Conservation (phyloP, 2,888 invertebrate genomes). For the Hecatera dysodea region DNA sequence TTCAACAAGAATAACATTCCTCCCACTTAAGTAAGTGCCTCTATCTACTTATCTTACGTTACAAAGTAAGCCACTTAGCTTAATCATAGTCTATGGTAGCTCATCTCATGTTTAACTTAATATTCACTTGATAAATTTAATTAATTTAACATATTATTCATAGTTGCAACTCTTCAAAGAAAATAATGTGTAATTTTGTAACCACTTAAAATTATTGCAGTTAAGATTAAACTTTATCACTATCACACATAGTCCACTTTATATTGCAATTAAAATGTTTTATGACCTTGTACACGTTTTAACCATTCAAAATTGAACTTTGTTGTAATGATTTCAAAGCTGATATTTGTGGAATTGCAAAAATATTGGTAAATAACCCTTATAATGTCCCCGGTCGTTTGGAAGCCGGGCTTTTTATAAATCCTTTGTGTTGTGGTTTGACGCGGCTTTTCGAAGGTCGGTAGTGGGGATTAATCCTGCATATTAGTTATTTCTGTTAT, state of each 20-base stretch:
- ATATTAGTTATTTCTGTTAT: conserved; percentile 20
- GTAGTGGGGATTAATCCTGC: conserved; percentile 18
- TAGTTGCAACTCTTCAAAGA: neutral
- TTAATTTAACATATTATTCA: conserved; percentile 32
- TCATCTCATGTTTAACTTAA: conserved; percentile 46
- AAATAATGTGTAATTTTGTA: neutral
- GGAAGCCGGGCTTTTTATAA: conserved; percentile 66
- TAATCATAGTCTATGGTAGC: conserved; percentile 36
- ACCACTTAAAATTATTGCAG: neutral
- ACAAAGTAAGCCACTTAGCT: conserved; percentile 49
- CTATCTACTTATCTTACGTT: conserved; percentile 38
- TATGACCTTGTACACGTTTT: neutral
- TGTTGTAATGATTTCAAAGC: neutral
- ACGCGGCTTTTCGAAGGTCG: conserved; percentile 24
- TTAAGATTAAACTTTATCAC: conserved; percentile 29
- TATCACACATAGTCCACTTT: neutral
- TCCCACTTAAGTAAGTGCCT: conserved; percentile 16
- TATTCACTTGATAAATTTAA: conserved; percentile 27
- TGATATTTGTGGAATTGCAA: conserved; percentile 9
- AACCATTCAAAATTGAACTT: neutral
- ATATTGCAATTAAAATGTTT: conserved; percentile 10
- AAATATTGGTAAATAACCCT: conserved; percentile 59
- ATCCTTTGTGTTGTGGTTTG: conserved; percentile 52
- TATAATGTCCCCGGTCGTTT: conserved; percentile 73
- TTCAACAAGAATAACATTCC: conserved; percentile 9